Percentiles rank a stretch among this genome's conserved stretches.
phyloP scores from a whole-genome alignment of 2,888 invertebrate genomes.

The Frankliniella intonsa region DNA sequence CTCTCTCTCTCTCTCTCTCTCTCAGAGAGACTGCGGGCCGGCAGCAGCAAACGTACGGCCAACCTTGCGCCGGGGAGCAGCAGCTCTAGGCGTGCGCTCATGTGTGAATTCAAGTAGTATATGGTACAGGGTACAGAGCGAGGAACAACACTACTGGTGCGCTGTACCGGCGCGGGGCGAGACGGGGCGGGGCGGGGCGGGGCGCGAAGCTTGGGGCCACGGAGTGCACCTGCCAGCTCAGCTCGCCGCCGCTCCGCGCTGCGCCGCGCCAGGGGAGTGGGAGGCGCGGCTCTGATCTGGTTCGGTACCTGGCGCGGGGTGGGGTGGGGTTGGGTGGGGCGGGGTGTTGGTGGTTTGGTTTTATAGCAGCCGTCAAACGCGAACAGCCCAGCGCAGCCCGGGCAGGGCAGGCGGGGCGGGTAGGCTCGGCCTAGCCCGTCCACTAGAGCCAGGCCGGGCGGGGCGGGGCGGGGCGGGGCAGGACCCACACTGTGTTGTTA shows the following conservation, averaged over 20 bases:
- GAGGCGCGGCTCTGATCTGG: slow-evolving; percentile 8
- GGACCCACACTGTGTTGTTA: not conserved
- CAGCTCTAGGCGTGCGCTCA: not conserved
- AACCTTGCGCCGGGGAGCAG: not conserved
- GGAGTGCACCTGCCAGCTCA: not conserved
- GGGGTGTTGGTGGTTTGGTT: not conserved
- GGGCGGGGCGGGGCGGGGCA: not conserved
- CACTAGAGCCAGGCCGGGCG: not conserved
- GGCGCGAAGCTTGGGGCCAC: not conserved
- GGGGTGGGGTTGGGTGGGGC: not conserved
- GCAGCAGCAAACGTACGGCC: not conserved
- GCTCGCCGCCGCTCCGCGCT: not conserved
- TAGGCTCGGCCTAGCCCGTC: not conserved
- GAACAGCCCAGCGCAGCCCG: not conserved
- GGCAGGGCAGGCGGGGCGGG: not conserved
- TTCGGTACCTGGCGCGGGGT: slow-evolving; percentile 9
- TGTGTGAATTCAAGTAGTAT: slow-evolving; percentile 19
- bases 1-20: too few species aligned
- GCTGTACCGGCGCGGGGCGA: not conserved
- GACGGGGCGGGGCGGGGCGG: slow-evolving; percentile 1
- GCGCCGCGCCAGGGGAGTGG: not conserved
- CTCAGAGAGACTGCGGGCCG: too few species aligned
- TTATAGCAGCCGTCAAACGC: slow-evolving; percentile 26
- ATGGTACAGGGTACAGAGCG: not conserved
- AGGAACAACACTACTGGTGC: not conserved